Evolutionary conservation across 2,797 vertebrate species (phyloP), one percentile per base, ranked within the genome.

Genomic region (Enteromius mattozi): DNA sequence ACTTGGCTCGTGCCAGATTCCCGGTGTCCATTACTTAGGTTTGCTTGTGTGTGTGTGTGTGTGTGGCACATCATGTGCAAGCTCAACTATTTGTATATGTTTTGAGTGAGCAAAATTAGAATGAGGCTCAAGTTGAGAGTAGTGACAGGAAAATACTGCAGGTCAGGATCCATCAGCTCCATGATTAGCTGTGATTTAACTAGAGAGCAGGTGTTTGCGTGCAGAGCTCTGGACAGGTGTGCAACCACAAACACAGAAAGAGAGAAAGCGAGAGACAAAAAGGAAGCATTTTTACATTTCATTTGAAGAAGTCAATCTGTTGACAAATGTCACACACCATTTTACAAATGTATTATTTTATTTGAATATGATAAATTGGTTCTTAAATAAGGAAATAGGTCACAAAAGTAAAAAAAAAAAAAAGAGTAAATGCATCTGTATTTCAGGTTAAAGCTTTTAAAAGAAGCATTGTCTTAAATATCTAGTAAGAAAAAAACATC

Each of bases 181-280:
- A 59, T 78, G 54, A 76, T 47, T 47, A 37, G 82, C 72, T 35
- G 80, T 83, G 37, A 87, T 89, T 89, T 87, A 80, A 86, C 86
- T 89, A 86, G 37, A 85, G 65, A 78, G 75, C 82, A 84, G 65
- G 59, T 78, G 45, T 76, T 85, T 78, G 84, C 49, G 49, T 85
- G 86, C 61, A 85, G 76, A 83, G 86, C 76, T 56, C 51, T 68
- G 51, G 68, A 83, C 85, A 90, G 87, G 87, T 86, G 89, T 87
- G 84, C 63, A 21, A 81, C 89, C 85, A 83, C 87, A 85, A 74
- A 82, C 19, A 81, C 47, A 27, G 13, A 80, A 27, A 37, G 14
- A 78, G n/a, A 65, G 33, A 33, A 19, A 7, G 24, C n/a, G 27
- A 49, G 54, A 65, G 27, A 65, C 6, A 51, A 56, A 75, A 45